Conservation (phyloP, 2,888 invertebrate genomes). For the Machimus rusticus region DNA sequence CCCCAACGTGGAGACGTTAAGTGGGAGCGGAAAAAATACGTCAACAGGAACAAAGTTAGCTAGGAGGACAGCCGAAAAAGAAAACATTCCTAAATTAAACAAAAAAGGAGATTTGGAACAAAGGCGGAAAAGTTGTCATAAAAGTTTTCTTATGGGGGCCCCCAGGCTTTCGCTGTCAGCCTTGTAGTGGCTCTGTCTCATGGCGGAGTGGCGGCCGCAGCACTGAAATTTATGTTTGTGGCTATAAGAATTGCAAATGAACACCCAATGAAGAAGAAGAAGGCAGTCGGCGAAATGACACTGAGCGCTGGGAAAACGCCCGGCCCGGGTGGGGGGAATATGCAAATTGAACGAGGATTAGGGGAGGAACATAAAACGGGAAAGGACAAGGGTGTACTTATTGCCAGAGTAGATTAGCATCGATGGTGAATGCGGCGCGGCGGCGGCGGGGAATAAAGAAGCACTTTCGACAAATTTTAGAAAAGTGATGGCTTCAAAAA, state of each 20-base stretch:
- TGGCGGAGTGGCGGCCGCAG: conserved; percentile 9
- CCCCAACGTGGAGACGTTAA: neutral
- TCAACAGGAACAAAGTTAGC: neutral
- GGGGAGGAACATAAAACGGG: conserved; percentile 38
- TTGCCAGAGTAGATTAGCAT: conserved; percentile 36
- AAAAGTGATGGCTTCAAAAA: conserved; percentile 28
- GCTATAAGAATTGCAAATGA: conserved; percentile 44
- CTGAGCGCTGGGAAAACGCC: conserved; percentile 19
- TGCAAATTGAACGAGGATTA: conserved; percentile 39
- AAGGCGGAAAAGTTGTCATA: conserved; percentile 40
- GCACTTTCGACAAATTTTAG: conserved; percentile 22
- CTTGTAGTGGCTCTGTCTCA: conserved; percentile 12
- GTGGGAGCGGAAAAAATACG: neutral
- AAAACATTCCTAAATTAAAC: conserved; percentile 35
- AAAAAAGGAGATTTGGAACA: conserved; percentile 19
- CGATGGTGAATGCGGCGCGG: neutral
- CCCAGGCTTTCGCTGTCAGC: conserved; percentile 20
- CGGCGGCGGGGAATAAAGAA: neutral
- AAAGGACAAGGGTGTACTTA: conserved; percentile 40
- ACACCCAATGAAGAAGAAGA: conserved; percentile 39
- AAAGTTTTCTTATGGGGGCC: conserved; percentile 38
- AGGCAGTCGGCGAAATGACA: conserved; percentile 38
- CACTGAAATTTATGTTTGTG: conserved; percentile 39
- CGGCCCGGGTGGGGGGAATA: conserved; percentile 11
- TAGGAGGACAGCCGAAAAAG: neutral